Percentiles rank a stretch among this genome's conserved stretches.
Evolutionary conservation across 2,888 invertebrate genomes (phyloP).

Genomic region (Lucinisca nassula): DNA sequence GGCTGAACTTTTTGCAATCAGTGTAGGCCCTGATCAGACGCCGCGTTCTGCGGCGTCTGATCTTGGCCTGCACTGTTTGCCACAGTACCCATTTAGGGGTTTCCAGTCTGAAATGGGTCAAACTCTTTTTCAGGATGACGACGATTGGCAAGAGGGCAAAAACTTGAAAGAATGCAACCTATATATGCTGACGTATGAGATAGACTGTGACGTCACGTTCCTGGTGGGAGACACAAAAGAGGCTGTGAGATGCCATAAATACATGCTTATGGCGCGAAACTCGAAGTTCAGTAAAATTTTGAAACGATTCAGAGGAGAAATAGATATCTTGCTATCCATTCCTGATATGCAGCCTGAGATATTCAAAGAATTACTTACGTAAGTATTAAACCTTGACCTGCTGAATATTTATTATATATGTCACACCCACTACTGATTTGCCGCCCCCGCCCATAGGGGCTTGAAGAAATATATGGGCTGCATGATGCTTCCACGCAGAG

Average conservation of each 20-base stretch:
- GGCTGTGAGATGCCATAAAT: conserved; percentile 45
- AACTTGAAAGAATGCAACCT: conserved; percentile 51
- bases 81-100: too few relatives aligned
- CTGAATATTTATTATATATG: too few relatives aligned
- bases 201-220: conserved; percentile 65
- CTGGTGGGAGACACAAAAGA: conserved; percentile 49
- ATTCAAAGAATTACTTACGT: conserved; percentile 46
- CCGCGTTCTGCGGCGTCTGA: too few relatives aligned
- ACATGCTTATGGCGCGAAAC: conserved; percentile 51
- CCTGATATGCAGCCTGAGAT: conserved; percentile 34
- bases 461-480: too few relatives aligned
- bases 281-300: conserved; percentile 39
- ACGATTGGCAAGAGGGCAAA: conserved; percentile 59
- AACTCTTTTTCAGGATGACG: conserved; percentile 20
- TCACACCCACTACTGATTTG: too few relatives aligned
- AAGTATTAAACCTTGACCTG: too few relatives aligned
- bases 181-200: conserved; percentile 58
- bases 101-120: too few relatives aligned
- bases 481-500: too few relatives aligned
- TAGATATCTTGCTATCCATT: conserved; percentile 31
- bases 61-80: too few relatives aligned
- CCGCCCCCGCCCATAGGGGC: too few relatives aligned
- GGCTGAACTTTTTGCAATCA: too few relatives aligned
- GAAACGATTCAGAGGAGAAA: not conserved
- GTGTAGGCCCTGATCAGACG: too few relatives aligned